Conservation (phyloP, 64 coral and sea anemone species). For the Acropora tenuis region DNA sequence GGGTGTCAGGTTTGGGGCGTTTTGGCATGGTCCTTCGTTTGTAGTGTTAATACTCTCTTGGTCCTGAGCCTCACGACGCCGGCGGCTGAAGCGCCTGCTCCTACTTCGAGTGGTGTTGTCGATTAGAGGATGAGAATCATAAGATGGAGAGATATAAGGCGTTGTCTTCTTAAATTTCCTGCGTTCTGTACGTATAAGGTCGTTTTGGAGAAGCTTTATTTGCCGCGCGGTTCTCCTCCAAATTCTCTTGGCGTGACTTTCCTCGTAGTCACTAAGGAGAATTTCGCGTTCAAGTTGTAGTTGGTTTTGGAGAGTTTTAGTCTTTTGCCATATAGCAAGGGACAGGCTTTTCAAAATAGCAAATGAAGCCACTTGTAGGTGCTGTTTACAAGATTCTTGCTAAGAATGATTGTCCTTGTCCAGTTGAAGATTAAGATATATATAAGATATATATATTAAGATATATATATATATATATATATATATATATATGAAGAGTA, state of each 20-base stretch:
- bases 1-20: not conserved
- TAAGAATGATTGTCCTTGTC: constrained; percentile 1
- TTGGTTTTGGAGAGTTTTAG: not conserved
- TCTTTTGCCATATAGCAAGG: not conserved
- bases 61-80: not conserved
- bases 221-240: not conserved
- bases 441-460: too few species aligned
- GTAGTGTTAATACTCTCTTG: not conserved
- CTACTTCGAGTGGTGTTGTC: not conserved
- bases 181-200: not conserved
- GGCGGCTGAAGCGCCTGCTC: not conserved
- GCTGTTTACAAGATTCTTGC: constrained; percentile 8
- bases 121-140: not conserved
- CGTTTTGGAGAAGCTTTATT: not conserved
- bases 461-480: too few species aligned
- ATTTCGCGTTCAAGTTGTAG: not conserved
- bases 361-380: not conserved
- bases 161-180: not conserved
- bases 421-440: not conserved
- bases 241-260: not conserved
- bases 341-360: not conserved
- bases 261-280: not conserved
- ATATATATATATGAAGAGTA: too few species aligned
- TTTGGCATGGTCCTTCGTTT: not conserved
- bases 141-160: not conserved